Conservation (phyloP, 2,888 invertebrate genomes). For the Pollenia angustigena region DNA sequence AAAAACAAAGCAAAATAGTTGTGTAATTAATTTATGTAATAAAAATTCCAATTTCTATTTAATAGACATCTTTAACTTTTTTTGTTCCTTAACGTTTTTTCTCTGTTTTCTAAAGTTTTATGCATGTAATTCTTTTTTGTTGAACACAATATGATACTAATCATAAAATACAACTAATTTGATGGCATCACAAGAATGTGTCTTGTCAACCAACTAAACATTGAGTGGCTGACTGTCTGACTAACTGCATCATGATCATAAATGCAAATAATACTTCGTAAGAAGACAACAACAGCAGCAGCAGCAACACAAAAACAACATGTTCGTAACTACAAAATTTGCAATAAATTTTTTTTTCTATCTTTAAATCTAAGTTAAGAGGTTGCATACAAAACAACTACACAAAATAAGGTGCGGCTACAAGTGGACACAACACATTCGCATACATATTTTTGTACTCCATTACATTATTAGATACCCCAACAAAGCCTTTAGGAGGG, state of each 20-base stretch:
- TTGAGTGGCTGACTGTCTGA: constrained; percentile 15
- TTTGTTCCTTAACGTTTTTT: background rate
- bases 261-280: constrained; percentile 68
- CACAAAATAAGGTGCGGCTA: constrained; percentile 68
- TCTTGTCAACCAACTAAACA: constrained; percentile 55
- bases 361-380: constrained; percentile 71
- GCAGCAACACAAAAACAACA: constrained; percentile 30
- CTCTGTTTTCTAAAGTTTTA: background rate
- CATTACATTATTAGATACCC: constrained; percentile 41
- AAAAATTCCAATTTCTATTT: constrained; percentile 57
- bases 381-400: constrained; percentile 59
- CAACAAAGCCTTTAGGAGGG: background rate
- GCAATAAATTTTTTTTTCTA: constrained; percentile 69
- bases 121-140: constrained; percentile 2
- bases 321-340: constrained; percentile 47
- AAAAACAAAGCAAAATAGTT: background rate
- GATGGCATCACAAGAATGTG: constrained; percentile 70
- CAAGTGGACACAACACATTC: constrained; percentile 68
- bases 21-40: constrained; percentile 60
- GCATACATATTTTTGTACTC: constrained; percentile 23
- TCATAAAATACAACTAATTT: constrained; percentile 70
- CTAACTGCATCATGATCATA: constrained; percentile 63
- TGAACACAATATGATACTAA: constrained; percentile 51
- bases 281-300: constrained; percentile 40
- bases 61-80: constrained; percentile 45